phyloP scores from a whole-genome alignment of 2,888 invertebrate species.

The Oscheius sp. region DNA sequence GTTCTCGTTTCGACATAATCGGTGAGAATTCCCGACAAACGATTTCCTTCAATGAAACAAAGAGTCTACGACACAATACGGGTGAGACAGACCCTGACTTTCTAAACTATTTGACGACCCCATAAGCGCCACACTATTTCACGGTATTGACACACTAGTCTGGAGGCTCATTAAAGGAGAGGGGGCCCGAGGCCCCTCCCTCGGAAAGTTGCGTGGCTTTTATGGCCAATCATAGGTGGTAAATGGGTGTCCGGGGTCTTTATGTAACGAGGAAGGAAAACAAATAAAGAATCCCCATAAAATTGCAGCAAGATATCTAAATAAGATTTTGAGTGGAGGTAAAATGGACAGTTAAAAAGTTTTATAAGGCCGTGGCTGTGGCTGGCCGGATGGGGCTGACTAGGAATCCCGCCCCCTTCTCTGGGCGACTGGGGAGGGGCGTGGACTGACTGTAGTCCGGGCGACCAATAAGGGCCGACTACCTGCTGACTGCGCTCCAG shows the following conservation, averaged over 20 bases:
- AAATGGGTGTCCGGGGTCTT: conserved; percentile 30
- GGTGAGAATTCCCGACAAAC: no score
- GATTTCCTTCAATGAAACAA: no score
- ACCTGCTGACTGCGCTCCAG: conserved; percentile 16
- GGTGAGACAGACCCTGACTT: no score
- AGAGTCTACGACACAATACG: no score
- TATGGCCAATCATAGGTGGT: conserved; percentile 38
- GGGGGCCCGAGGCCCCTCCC: conserved; percentile 13
- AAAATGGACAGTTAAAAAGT: conserved; percentile 40
- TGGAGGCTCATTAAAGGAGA: not conserved
- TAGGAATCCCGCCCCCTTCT: conserved; percentile 4
- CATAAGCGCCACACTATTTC: no score
- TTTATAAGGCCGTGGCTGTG: conserved; percentile 38
- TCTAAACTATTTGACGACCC: no score
- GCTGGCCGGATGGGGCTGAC: conserved; percentile 17
- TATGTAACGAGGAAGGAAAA: conserved; percentile 22
- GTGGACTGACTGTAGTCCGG: not conserved
- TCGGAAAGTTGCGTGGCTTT: conserved; percentile 31
- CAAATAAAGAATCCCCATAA: conserved; percentile 32
- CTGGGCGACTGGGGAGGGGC: not conserved
- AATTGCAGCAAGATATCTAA: conserved; percentile 12
- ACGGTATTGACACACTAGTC: no score
- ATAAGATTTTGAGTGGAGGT: conserved; percentile 9
- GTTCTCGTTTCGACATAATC: no score
- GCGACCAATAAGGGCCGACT: conserved; percentile 9